Base-by-base conservation (phyloP, 30 jellyfish, hydroid and myxozoan genomes). In the Sanderia malayensis region DNA sequence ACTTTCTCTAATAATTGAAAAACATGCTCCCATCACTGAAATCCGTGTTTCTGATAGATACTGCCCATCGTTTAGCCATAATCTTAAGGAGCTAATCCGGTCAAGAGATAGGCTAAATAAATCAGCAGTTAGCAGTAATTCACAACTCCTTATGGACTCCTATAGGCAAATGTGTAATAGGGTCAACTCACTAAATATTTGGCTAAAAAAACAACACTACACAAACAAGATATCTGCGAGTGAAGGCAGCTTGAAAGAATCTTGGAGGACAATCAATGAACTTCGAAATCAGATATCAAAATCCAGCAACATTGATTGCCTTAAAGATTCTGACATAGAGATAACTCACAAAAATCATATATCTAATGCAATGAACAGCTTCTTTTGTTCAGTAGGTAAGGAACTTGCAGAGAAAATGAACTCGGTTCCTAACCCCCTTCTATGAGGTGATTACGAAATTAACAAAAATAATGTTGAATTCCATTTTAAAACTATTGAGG, bases 131-230 rank as follows among this genome's bases (percentile, higher is more conserved):
- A 60, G 20, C 20, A 34, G 71, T 3, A 75, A 60, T 19, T 75
- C 87, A 26, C 61, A 69, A 27, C 27, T 59, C 25, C 87, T 75
- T 44, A 75, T 75, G 80, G 87, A 60, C 34, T 59, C 87, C 59
- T 75, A 75, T 29, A 60, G 87, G 26, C 87, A 75, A 11, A 64
- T 58, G 1, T 64, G 87, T 4, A 75, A 75, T 44, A 75, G 71
- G 80, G 64, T 63, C 61, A 63, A 37, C 31, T 59, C 87, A 25
- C 58, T 60, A 21, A 31, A 60, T 37, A 41, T 75, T 23, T 80
- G 61, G 80, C 87, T 75, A 17, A 75, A 75, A 46, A 60, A 45
- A 74, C 80, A 75, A 59, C 37, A 60, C 25, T 60, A 20, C 34
- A 21, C 79, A 13, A 26, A 46, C 11, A 71, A 71, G 52, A 46